phyloP scores from a whole-genome alignment of 2,113 vertebrate genomes.

The Uropsilus gracilis region DNA sequence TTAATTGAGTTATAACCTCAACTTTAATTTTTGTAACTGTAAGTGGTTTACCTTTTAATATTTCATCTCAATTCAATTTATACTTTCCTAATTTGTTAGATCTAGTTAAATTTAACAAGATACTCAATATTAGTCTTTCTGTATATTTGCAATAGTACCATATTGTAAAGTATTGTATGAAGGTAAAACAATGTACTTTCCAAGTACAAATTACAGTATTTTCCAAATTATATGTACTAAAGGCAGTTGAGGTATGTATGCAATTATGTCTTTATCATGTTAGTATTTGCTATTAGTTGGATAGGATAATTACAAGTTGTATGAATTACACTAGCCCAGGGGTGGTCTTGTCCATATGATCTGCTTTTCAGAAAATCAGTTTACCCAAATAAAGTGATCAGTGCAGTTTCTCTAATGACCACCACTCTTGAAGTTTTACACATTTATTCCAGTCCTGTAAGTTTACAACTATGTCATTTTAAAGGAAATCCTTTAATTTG shows the following conservation, averaged over 20 bases:
- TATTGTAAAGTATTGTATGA: not conserved
- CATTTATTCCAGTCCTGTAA: conserved; percentile 28
- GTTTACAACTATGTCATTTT: conserved; percentile 28
- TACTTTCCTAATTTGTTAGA: conserved; percentile 35
- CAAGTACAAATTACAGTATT: conserved; percentile 23
- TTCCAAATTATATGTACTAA: not conserved
- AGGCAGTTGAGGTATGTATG: not conserved
- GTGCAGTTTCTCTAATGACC: conserved; percentile 51
- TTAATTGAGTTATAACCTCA: conserved; percentile 21
- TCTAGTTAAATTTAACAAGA: not conserved
- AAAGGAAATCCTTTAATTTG: conserved; percentile 48
- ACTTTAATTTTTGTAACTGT: not conserved
- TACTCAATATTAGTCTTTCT: not conserved
- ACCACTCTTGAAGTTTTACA: not conserved
- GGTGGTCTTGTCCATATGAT: conserved; percentile 30
- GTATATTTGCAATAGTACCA: not conserved
- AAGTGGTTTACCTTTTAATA: not conserved
- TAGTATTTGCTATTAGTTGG: not conserved
- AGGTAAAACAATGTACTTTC: not conserved
- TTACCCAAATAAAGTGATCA: conserved; percentile 45
- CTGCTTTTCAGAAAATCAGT: conserved; percentile 53
- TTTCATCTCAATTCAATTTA: not conserved
- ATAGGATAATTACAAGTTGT: not conserved
- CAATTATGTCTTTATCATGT: conserved; percentile 42
- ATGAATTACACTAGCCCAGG: conserved; percentile 1